Evolutionary conservation across 2,888 invertebrate species (phyloP).

Genomic region (Eustalomyia histrio): DNA sequence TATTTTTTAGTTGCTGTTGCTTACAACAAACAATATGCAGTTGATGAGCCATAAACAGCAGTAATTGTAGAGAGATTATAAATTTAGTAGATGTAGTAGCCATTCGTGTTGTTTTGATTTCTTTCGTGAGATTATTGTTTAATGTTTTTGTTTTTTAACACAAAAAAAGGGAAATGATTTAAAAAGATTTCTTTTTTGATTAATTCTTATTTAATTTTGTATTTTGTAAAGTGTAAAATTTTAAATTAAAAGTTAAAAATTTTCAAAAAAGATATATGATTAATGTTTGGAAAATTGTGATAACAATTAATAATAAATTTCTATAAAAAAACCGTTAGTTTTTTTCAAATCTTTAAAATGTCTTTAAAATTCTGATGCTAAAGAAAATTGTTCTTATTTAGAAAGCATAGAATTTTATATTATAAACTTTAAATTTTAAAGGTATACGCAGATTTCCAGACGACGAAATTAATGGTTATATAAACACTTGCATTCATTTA

Average conservation of each 20-base stretch:
- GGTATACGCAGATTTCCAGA: no score
- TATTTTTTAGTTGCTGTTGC: slow-evolving; percentile 27
- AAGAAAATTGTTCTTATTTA: no score
- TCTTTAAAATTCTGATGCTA: no score
- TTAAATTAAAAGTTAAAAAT: slow-evolving; percentile 27
- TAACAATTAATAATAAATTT: slow-evolving; percentile 23
- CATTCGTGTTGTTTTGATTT: slow-evolving; percentile 53
- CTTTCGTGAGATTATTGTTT: slow-evolving; percentile 53
- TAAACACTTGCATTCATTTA: no score
- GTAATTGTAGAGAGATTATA: slow-evolving; percentile 40
- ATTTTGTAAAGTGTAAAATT: slow-evolving; percentile 35
- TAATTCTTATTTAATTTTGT: slow-evolving; percentile 26
- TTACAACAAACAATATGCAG: slow-evolving; percentile 47
- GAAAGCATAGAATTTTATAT: no score
- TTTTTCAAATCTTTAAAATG: neutral
- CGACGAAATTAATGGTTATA: no score
- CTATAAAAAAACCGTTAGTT: slow-evolving; percentile 32
- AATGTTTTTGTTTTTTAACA: neutral
- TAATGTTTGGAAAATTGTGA: slow-evolving; percentile 33
- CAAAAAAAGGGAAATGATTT: slow-evolving; percentile 32
- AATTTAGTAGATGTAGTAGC: slow-evolving; percentile 19
- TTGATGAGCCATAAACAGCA: slow-evolving; percentile 47
- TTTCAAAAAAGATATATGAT: slow-evolving; percentile 22
- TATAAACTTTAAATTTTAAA: no score
- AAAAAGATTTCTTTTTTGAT: slow-evolving; percentile 25